These are phyloP conservation scores for Berghia stephanieae DNA, from an alignment of 1,140 invertebrate species.

Conservation along the genomic window DNA sequence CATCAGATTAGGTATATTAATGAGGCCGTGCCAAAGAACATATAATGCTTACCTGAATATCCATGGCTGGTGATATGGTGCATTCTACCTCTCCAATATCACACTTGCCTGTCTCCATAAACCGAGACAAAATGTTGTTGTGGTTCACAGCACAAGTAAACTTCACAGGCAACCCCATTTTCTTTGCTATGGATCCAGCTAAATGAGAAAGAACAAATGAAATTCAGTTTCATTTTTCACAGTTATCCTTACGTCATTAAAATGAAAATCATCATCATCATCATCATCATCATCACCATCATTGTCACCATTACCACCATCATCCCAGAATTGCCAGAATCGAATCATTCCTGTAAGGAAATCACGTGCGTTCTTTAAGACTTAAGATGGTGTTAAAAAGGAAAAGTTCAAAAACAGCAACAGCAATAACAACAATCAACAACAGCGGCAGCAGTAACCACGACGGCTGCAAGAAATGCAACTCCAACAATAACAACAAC, in stretches of 20 bases:
- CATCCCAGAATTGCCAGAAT: too few relatives aligned
- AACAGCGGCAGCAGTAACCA: too few relatives aligned
- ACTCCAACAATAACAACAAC: too few relatives aligned
- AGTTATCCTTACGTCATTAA: too few relatives aligned
- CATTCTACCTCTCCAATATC: conserved; percentile 42
- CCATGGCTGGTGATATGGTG: conserved; percentile 68
- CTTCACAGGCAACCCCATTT: conserved; percentile 67
- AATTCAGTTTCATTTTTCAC: neutral
- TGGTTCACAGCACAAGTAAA: conserved; percentile 65
- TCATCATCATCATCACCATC: neutral
- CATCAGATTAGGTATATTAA: neutral
- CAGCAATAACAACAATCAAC: too few relatives aligned
- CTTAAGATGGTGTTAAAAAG: neutral
- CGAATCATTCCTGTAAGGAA: too few relatives aligned
- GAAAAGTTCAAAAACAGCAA: neutral
- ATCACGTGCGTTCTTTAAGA: too few relatives aligned
- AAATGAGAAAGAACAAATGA: conserved; percentile 27
- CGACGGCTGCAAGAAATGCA: too few relatives aligned
- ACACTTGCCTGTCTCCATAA: conserved; percentile 60
- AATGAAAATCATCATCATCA: too few relatives aligned
- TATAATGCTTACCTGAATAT: conserved; percentile 65
- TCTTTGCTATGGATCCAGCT: conserved; percentile 64
- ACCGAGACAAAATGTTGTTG: conserved; percentile 64
- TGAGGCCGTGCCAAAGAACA: neutral
- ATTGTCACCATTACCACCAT: neutral